These are phyloP conservation scores for Phortica variegata DNA, from an alignment of 1,140 invertebrate species.

Conservation along the genomic window DNA sequence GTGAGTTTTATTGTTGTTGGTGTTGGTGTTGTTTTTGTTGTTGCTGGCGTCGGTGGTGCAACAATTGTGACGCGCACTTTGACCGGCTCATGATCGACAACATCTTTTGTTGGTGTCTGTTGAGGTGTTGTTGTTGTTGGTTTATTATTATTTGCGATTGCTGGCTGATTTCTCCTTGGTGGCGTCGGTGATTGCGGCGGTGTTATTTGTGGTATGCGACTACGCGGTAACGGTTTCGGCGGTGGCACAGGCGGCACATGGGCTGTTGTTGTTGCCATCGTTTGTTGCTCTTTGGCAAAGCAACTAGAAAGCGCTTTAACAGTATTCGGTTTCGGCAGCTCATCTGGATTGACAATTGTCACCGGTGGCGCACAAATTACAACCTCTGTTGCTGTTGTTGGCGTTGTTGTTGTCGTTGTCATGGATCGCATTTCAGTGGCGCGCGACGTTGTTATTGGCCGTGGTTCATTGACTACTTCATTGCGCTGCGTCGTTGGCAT, in stretches of 20 bases:
- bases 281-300: slow-evolving; percentile 23
- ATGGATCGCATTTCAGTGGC: not conserved
- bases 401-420: not conserved
- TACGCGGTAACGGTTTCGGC: slow-evolving; percentile 39
- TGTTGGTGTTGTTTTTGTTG: too few species aligned
- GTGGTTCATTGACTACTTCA: not conserved
- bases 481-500: not conserved
- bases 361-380: slow-evolving; percentile 45
- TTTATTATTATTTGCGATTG: not conserved
- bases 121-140: too few species aligned
- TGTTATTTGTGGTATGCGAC: slow-evolving; percentile 47
- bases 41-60: too few species aligned
- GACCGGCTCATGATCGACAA: slow-evolving; percentile 23
- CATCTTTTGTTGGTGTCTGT: slow-evolving; percentile 19
- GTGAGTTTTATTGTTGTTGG: too few species aligned
- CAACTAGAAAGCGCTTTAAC: slow-evolving; percentile 48
- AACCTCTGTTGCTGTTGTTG: slow-evolving; percentile 23
- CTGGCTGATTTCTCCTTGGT: slow-evolving; percentile 4
- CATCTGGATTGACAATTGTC: slow-evolving; percentile 45
- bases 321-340: slow-evolving; percentile 49
- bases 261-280: not conserved
- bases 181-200: slow-evolving; percentile 40
- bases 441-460: not conserved
- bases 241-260: slow-evolving; percentile 12
- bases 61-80: too few species aligned